Evolutionary conservation across 2,113 vertebrate species (phyloP), one percentile per base, ranked within the genome.

Genomic region (Xiphophorus maculatus): DNA sequence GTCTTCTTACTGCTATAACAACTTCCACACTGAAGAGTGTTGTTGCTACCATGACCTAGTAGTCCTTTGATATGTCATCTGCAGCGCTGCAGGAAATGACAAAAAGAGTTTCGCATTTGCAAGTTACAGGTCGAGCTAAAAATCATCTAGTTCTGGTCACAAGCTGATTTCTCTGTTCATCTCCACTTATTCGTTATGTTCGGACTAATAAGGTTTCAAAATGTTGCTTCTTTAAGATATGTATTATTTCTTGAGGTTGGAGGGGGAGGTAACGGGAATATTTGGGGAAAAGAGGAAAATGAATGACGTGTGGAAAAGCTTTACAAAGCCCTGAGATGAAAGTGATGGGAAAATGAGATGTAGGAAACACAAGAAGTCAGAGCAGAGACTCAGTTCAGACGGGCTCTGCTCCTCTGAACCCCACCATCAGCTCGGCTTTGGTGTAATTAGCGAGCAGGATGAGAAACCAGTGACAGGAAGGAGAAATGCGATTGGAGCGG

Each of bases 371-470:
- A 84, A 89, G 83, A 90, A 83, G 71, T 79, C 74, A 69, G 81
- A 80, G 80, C 63, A 87, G 68, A 93, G 85, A 90, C 93, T 91
- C 74, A 86, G 90, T 89, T 89, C 87, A 73, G 85, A 79, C 83
- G 71, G 81, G 79, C 71, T 78, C 65, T 69, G 74, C 81, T 77
- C 71, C 79, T 83, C 79, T 83, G 78, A 86, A 79, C 67, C 79
- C 72, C 77, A 67, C 80, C 80, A 64, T 72, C 76, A 71, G 67
- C 71, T 76, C 42, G 5, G 63, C 84, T 84, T 66, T 48, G 68
- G 77, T 77, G 60, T 87, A 90, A 91, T 92, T 86, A 92, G 88
- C 74, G 73, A 87, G 84, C 88, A 83, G 89, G 76, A 91, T 86
- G 86, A 85, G 87, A 86, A 80, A 73, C 40, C 74, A 78, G 80